phyloP scores from a whole-genome alignment of 1,140 invertebrate genomes.

The Zeugodacus cucurbitae region DNA sequence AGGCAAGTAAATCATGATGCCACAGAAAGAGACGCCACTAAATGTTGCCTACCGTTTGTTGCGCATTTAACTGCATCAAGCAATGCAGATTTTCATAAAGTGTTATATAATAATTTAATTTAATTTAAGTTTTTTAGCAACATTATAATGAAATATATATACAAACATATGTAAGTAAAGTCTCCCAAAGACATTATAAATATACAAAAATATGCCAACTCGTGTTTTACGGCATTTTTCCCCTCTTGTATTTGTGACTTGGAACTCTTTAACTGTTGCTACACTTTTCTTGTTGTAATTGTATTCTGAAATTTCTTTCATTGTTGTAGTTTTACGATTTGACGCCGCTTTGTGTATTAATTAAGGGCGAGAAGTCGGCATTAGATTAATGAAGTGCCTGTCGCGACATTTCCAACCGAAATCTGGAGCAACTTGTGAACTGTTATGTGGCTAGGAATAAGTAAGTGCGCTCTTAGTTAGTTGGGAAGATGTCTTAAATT shows the following conservation, averaged over 20 bases:
- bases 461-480: no score
- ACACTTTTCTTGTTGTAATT: not conserved
- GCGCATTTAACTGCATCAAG: no score
- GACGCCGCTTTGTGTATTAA: not conserved
- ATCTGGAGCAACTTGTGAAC: not conserved
- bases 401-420: not conserved
- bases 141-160: no score
- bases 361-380: not conserved
- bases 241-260: not conserved
- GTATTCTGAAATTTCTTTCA: not conserved
- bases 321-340: not conserved
- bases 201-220: not conserved
- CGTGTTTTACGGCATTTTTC: not conserved
- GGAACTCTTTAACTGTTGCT: not conserved
- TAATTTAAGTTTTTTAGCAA: no score
- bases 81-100: no score
- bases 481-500: not conserved
- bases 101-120: no score
- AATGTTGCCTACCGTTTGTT: not conserved
- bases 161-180: no score
- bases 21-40: not conserved
- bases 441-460: not conserved
- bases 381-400: not conserved
- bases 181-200: not conserved
- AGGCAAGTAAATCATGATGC: not conserved